Base-by-base conservation (phyloP, 1,140 invertebrate genomes). In the Drosophila oshimai region DNA sequence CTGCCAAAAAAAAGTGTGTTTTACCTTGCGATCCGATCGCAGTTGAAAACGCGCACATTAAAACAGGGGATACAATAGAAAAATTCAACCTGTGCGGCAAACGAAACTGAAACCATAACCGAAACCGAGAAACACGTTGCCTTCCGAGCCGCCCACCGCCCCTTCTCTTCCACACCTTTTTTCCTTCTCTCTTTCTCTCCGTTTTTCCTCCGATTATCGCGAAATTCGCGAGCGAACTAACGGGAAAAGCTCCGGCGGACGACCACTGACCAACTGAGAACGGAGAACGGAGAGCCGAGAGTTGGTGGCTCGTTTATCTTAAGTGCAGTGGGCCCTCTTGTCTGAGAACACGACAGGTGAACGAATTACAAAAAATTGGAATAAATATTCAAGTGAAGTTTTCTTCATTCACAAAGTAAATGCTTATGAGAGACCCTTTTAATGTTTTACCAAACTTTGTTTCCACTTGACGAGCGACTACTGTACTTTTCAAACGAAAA, bases 161-260 rank as follows among this genome's bases (percentile, higher is more conserved):
- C 18, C 4, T 20, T 2, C 17, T 9, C 24, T 37, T 7, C 44
- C 22, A 12, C 61, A 24, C 26, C 26, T 50, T 53, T 33, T 28
- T 15, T 24, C n/a, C n/a, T 46, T 15, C 37, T 50, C 22, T 6
- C 49, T 41, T 18, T 33, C 53, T 41, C 26, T 20, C 17, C 10
- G 20, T 47, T 13, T 45, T 37, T 12, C 28, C 51, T n/a, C 33
- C 54, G 75, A 75, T 79, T 80, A 80, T 80, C 64, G 49, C 49
- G 53, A 47, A 60, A 20, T 45, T 60, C 50, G 68, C 47, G 46
- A 53, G 42, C 74, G 50, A 51, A 58, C 64, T 74, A 80, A 80
- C 67, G 77, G 77, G 39, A 76, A 80, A 76, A 80, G 72, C 67
- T 76, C 42, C 26, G 57, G 44, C 34, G 57, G 60, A 68, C 58